Evolutionary conservation across 1,140 invertebrate species (phyloP).

Genomic region (Temnothorax nylanderi): DNA sequence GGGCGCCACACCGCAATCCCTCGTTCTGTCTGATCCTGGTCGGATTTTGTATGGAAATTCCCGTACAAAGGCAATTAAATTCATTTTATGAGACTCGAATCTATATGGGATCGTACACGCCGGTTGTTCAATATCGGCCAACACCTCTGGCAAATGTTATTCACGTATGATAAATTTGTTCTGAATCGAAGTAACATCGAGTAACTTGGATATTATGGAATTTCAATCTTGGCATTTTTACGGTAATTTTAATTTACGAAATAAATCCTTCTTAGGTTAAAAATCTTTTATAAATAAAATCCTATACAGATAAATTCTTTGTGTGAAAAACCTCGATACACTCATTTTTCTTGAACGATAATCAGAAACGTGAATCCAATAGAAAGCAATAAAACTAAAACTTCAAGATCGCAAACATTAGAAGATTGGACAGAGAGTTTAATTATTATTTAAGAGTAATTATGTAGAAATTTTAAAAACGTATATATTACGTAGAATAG

Average conservation of each 20-base stretch:
- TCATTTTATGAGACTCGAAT: conserved; percentile 42
- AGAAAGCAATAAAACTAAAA: neutral
- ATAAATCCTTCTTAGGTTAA: neutral
- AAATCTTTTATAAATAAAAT: neutral
- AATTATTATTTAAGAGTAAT: neutral
- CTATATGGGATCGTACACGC: neutral
- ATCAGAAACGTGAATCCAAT: neutral
- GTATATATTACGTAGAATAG: neutral
- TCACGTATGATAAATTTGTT: conserved; percentile 7
- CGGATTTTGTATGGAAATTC: conserved; percentile 43
- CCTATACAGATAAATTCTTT: neutral
- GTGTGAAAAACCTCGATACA: neutral
- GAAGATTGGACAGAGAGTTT: neutral
- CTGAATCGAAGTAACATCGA: conserved; percentile 5
- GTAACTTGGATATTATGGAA: neutral
- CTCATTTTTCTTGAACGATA: neutral
- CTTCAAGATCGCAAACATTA: neutral
- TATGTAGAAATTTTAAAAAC: neutral
- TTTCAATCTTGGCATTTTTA: conserved; percentile 5
- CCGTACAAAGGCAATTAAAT: conserved; percentile 49
- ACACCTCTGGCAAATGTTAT: neutral
- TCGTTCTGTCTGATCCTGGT: neutral
- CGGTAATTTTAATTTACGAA: neutral
- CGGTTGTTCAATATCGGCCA: neutral
- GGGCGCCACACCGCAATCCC: neutral